Conservation (phyloP, 2,888 invertebrate genomes). For the Limnephilus lunatus region DNA sequence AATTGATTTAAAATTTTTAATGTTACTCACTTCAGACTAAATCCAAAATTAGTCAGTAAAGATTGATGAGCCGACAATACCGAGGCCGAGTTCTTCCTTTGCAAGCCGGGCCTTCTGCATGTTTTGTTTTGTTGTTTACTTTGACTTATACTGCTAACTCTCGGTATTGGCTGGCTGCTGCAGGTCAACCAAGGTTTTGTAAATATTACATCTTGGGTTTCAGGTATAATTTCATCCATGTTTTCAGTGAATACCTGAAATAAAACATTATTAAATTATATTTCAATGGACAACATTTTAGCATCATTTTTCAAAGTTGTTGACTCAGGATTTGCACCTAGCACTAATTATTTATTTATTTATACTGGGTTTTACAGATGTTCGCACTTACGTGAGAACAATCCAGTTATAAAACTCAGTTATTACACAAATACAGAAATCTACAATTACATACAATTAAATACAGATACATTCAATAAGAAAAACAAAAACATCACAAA, state of each 20-base stretch:
- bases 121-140: constrained; percentile 68
- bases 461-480: too few species aligned
- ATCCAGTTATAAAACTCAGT: too few species aligned
- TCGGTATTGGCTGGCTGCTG: constrained; percentile 46
- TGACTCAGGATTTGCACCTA: too few species aligned
- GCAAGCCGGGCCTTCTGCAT: constrained; percentile 70
- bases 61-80: constrained; percentile 77
- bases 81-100: constrained; percentile 68
- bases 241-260: constrained; percentile 70
- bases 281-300: background rate
- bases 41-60: constrained; percentile 82
- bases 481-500: too few species aligned
- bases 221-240: constrained; percentile 66
- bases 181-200: background rate
- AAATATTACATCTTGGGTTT: background rate
- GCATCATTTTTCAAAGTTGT: too few species aligned
- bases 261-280: constrained; percentile 16
- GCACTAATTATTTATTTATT: too few species aligned
- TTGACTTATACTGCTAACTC: constrained; percentile 59
- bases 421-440: too few species aligned
- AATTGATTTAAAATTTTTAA: too few species aligned
- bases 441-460: too few species aligned
- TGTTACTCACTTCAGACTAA: constrained; percentile 78
- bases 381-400: too few species aligned
- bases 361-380: too few species aligned